Base-by-base conservation (phyloP, 2,888 invertebrate genomes). In the Pachycephus smyrnensis region DNA sequence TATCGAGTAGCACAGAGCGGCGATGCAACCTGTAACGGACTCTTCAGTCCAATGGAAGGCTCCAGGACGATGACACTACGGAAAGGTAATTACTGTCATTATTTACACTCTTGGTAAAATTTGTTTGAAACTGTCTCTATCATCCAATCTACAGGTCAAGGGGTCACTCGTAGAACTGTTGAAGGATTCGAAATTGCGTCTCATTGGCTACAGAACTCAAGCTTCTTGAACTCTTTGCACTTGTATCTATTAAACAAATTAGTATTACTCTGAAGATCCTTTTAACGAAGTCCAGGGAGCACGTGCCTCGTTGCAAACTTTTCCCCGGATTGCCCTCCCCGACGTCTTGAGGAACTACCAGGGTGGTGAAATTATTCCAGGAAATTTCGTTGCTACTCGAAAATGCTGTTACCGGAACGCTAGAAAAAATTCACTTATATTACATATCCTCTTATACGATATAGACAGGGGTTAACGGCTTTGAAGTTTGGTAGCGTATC, bases 21-120 rank as follows among this genome's bases (percentile, higher is more conserved):
- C 12, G 98, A 98, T 91, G 98, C 98, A 78, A 97, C 98, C 40
- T 98, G 98, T 92, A 97, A 97, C 91, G 98, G 98, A 32, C 94
- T 98, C 79, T 97, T 97, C 92, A 97, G 97, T 88, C 97, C 98
- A 73, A 96, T 96, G 82, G 98, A 97, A 88, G 97, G 97, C 0
- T 96, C 96, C 33, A 93, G 96, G 82, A 97, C 96, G 30, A 96
- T 97, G 96, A 95, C 95, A 73, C 93, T 97, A 69, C 95, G 94
- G 89, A 94, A 95, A 95, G 96, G 96, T 96, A 90, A 83, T 85
- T 30, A 11, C 23, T 32, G 0, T 32, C 23, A 30, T 11, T 33
- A 71, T 30, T 32, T 12, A 71, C 32, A 71, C 30, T 71, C 30
- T 32, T 32, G 6, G 11, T 71, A n/a, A 71, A 23, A 23, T 9